Base-by-base conservation (phyloP, 1,140 invertebrate species). In the Drosophila yakuba region DNA sequence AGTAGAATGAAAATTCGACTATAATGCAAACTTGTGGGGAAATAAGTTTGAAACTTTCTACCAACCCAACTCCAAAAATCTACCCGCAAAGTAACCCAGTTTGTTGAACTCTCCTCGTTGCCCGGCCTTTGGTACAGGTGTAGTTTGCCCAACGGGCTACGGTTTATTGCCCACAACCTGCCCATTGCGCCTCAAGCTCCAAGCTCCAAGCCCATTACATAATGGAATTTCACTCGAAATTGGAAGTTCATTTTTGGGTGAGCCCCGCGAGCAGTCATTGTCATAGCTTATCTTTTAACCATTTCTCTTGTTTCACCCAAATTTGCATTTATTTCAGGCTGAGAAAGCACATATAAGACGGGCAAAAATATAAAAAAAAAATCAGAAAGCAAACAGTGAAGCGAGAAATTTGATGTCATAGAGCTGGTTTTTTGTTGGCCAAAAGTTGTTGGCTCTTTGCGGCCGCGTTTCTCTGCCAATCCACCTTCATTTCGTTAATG, bases 301-400 rank as follows among this genome's bases (percentile, higher is more conserved):
- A 55, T 59, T 66, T 67, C 23, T 51, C 50, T 44, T 63, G 61
- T 20, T 20, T 36, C 36, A 57, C 56, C 51, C 41, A 64, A 71
- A 85, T 85, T 85, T 85, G 83, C 82, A 85, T 85, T 72, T 75
- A 58, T 60, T 64, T 88, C 61, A 52, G 68, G 74, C 68, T 64
- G 60, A 72, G 73, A 85, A 74, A 61, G 59, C 57, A 36, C 25
- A 25, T 25, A 25, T 4, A 25, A 25, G 25, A 4, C 25, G 25
- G 25, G 8, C 17, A 17, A 17, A 17, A 17, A 17, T 8, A 45
- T 8, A 45, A 10, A 54, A 45, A 20, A 38, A 12, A 57, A 47
- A 20, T 14, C 10, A 8, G 7, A 57, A 47, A 57, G 51, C 48
- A 39, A 68, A 55, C 35, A 23, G 48, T 32, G 10, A 36, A 51